Evolutionary conservation across 1,140 invertebrate species (phyloP), one percentile per base, ranked within the genome.

Genomic region (Atta texana): DNA sequence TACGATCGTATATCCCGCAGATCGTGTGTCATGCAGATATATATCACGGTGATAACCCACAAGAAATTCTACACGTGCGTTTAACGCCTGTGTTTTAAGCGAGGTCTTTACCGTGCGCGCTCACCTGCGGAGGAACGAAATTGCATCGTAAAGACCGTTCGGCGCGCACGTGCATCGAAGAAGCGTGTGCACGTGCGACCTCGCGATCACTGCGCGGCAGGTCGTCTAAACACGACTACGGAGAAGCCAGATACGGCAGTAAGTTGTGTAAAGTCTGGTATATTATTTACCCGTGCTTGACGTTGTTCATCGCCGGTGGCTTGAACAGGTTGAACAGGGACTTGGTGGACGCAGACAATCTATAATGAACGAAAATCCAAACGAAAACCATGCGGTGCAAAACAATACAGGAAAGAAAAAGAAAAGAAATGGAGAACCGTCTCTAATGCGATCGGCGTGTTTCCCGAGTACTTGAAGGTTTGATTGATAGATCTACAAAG

Each of bases 251-350:
- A 59, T 21, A 49, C 8, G 24, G 18, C 10, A 59, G 21, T 72
- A 49, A 59, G 21, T 21, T 16, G 18, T 81, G 31, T 74, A 74
- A 85, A 85, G 51, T 78, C 66, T 85, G 39, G 85, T 69, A 69
- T 87, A 69, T 90, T 94, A 95, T 95, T 95, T 95, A 96, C 95
- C 95, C 95, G 91, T 96, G 95, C 92, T 96, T 96, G 85, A 95
- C 92, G 92, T 95, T 95, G 94, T 92, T 95, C 87, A 94, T 93
- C 91, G 94, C 93, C 76, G 94, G 92, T 71, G 94, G 94, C 95
- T 96, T 96, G 93, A 96, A 95, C 89, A 96, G 95, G 93, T 96
- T 96, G 95, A 96, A 95, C 93, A 96, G 93, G 88, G 96, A 96
- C 93, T 96, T 96, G 93, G 96, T 96, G 74, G 95, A 95, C 93